Percentiles rank a stretch among this genome's conserved stretches.
Evolutionary conservation across 2,797 vertebrate species (phyloP).

Genomic region (Cichlasoma orientale): DNA sequence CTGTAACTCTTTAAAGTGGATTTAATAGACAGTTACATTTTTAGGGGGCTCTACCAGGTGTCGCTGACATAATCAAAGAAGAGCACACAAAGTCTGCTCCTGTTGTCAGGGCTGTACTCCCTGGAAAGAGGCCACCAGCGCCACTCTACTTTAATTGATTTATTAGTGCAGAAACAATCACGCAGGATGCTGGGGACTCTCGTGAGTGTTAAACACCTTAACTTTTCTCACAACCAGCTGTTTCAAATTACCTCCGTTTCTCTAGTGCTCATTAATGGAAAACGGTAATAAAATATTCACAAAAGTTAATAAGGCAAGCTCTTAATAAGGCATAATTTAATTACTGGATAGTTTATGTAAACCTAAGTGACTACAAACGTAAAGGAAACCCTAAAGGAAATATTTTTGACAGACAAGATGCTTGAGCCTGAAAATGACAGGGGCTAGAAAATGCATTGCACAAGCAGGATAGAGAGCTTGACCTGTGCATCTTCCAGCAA

Average conservation of each 20-base stretch:
- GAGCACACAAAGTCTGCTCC: background rate
- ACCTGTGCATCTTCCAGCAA: background rate
- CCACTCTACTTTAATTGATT: constrained; percentile 44
- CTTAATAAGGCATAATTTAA: constrained; percentile 48
- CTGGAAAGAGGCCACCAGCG: constrained; percentile 11
- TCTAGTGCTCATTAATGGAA: constrained; percentile 44
- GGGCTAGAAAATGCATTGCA: constrained; percentile 1
- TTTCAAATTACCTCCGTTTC: constrained; percentile 51
- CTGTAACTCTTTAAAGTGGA: background rate
- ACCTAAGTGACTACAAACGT: constrained; percentile 10
- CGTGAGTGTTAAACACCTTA: constrained; percentile 27
- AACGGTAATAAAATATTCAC: constrained; percentile 60
- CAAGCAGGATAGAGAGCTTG: background rate
- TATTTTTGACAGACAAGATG: constrained; percentile 6
- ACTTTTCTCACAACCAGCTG: constrained; percentile 45
- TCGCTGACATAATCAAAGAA: background rate
- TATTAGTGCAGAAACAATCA: constrained; percentile 34
- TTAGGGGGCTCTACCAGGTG: no score
- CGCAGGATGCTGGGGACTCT: constrained; percentile 31
- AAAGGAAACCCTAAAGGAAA: background rate
- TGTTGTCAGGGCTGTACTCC: background rate
- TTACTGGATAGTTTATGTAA: constrained; percentile 42
- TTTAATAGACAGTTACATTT: background rate
- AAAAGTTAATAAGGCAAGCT: constrained; percentile 45
- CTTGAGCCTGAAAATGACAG: background rate